A percentile compares a stretch with the other conserved stretches of the same genome.
phyloP scores from a whole-genome alignment of 2,113 vertebrate genomes.

The Brienomyrus longianalis region DNA sequence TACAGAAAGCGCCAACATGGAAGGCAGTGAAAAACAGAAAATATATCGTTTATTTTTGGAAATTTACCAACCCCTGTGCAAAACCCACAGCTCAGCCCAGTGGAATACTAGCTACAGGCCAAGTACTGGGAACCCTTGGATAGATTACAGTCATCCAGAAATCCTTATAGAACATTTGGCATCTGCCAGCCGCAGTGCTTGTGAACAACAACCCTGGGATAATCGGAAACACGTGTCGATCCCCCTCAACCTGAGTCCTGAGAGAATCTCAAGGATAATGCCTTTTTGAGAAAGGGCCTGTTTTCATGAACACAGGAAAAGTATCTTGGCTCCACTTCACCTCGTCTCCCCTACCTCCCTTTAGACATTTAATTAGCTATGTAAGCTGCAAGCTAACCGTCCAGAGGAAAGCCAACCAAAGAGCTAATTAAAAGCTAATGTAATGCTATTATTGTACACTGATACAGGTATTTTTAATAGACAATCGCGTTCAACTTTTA shows the following conservation, averaged over 20 bases:
- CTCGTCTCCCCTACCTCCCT: not conserved
- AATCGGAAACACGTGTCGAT: not conserved
- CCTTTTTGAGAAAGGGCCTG: not conserved
- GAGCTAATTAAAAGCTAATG: not conserved
- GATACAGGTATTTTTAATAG: not conserved
- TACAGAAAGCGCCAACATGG: not conserved
- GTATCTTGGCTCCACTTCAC: not conserved
- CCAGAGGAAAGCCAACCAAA: not conserved
- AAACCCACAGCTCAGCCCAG: not conserved
- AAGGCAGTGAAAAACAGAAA: not conserved
- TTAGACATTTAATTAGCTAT: not conserved
- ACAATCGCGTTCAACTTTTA: not conserved
- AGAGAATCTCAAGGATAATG: not conserved
- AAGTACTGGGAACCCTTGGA: not conserved
- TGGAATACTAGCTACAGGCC: not conserved
- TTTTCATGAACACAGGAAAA: not conserved
- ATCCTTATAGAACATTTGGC: not conserved
- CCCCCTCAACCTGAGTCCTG: not conserved
- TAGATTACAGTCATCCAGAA: not conserved
- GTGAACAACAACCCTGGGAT: not conserved
- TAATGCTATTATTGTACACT: not conserved
- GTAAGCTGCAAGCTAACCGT: not conserved
- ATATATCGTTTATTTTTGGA: not conserved
- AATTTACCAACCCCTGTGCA: not conserved
- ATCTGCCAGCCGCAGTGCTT: not conserved